These are phyloP conservation scores for Eretmochelys imbricata DNA, from an alignment of 2,113 vertebrate genomes.

Conservation along the genomic window DNA sequence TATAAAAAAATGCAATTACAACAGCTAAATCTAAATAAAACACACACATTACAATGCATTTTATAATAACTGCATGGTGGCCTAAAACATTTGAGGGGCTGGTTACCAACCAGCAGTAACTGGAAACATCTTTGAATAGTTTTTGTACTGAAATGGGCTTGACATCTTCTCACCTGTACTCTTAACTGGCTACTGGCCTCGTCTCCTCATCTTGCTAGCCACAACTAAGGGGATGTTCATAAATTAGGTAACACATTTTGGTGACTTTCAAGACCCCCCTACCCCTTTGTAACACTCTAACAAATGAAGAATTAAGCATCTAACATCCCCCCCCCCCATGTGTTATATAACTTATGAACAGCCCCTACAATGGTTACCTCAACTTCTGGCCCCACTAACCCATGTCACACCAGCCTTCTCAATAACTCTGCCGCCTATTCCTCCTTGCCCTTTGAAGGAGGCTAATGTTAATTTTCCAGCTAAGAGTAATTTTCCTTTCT, in stretches of 20 bases:
- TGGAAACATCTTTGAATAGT: neutral
- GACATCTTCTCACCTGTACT: neutral
- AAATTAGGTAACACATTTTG: neutral
- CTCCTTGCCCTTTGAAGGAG: neutral
- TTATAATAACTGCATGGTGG: neutral
- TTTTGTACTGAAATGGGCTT: rapidly evolving
- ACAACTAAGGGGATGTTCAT: neutral
- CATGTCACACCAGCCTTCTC: neutral
- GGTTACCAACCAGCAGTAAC: neutral
- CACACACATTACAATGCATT: neutral
- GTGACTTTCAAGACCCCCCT: neutral
- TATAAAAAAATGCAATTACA: neutral
- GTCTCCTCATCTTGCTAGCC: rapidly evolving
- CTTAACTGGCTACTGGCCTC: neutral
- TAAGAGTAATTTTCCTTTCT: neutral
- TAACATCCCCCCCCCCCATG: no score
- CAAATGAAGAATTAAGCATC: neutral
- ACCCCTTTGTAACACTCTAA: neutral
- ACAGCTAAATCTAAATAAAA: neutral
- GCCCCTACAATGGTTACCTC: neutral
- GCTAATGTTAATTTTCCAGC: neutral
- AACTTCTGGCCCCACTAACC: neutral
- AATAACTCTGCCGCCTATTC: neutral
- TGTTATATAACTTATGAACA: neutral
- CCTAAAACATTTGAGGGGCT: neutral